Evolutionary conservation across 2,888 invertebrate genomes (phyloP), one percentile per base, ranked within the genome.

Genomic region (Tipula confusa): DNA sequence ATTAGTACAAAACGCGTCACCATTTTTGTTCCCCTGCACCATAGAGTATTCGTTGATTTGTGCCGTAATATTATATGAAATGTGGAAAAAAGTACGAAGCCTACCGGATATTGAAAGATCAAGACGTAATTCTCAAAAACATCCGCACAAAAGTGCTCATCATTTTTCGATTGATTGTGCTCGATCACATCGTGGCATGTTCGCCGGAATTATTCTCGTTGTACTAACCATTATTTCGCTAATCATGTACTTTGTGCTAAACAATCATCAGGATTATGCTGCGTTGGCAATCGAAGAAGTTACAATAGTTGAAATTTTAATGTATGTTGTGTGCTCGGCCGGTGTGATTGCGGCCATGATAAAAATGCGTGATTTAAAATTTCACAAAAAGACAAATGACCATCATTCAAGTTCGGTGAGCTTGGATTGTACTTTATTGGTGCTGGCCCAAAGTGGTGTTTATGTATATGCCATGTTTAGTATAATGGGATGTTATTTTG

Each of bases 21-120:
- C 96, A 0, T 97, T 97, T 88, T 92, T 97, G 84, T 97, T 96
- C 87, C 97, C 97, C 0, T 97, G 97, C 88, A 93, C 93, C 82
- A 96, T 97, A 86, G 97, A 97, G 89, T 97, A 97, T 90, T 96
- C 96, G 64, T 91, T 97, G 83, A 96, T 97, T 85, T 96, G 96
- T 87, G 96, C 97, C 29, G 97, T 96, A 33, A 94, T 97, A 85
- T 90, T 96, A 84, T 97, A 94, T 88, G 95, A 97, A 89, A 96
- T 97, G 93, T 97, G 97, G 96, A 96, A 96, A 90, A 95, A 96
- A 88, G 93, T 95, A 13, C 90, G 91, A 86, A 90, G 96, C 1
- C 89, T 89, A 83, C 89, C 89, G 13, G 88, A 89, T 38, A 90
- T 90, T 94, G 86, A 93, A 82, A 88, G 88, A 81, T 87, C 89